Evolutionary conservation across 2,888 invertebrate genomes (phyloP), one percentile per base, ranked within the genome.

Genomic region (Apocheima hispidaria): DNA sequence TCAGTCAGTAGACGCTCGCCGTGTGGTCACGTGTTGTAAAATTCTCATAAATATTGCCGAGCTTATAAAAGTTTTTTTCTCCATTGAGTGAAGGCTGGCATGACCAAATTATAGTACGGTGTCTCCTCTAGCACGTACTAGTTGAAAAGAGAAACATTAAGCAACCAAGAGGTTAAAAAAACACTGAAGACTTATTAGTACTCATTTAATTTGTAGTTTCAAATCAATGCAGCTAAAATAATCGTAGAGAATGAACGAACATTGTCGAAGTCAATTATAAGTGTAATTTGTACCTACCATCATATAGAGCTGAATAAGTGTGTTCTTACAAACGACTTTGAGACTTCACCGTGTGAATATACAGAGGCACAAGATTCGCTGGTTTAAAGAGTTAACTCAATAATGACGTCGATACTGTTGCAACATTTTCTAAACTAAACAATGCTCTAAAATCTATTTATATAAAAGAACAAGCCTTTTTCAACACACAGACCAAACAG

Each of bases 271-370:
- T n/a, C 43, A 50, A 43, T 50, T 57, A 14, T n/a, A 40, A 40
- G 52, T 46, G 52, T 46, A 46, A 46, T 48, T 59, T 48, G 40
- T 35, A 44, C 18, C 50, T 16, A 26, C 46, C 21, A 50, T 61
- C 21, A 5, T 3, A 38, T 53, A 26, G 56, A 63, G 56, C 63
- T 65, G 63, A 63, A 59, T 63, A 60, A 53, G 54, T 63, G 65
- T 20, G 50, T 52, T 44, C 14, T 41, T 14, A 4, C 23, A 26
- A 44, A 33, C 20, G 43, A 20, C 57, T 33, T 44, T 20, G 7
- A 44, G 44, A 55, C 35, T 50, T 51, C 40, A 43, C 44, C 50
- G 55, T 49, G 50, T 26, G 52, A 48, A 48, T 49, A 48, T 49
- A 38, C 33, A 53, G 38, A 43, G 40, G 44, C 38, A 44, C 21